These are phyloP conservation scores for Dugesia japonica DNA, from an alignment of 2,888 invertebrate species.

Conservation along the genomic window DNA sequence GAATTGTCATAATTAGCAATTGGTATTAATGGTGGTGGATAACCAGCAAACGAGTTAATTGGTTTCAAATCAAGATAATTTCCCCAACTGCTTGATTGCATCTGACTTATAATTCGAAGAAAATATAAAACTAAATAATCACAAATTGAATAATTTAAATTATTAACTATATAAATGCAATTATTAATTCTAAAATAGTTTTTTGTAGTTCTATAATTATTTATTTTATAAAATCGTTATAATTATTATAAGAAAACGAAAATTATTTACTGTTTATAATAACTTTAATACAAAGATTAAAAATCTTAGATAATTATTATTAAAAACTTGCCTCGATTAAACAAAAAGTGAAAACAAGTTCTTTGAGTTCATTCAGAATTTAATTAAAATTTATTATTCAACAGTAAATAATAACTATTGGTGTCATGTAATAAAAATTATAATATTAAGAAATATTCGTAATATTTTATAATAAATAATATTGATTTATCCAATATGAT, in stretches of 20 bases:
- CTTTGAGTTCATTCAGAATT: neutral
- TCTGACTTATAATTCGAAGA: neutral
- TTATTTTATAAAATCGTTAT: too few relatives aligned
- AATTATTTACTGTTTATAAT: constrained; percentile 16
- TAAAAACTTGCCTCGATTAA: neutral
- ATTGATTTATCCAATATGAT: too few relatives aligned
- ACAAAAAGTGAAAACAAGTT: neutral
- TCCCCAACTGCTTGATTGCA: constrained; percentile 1
- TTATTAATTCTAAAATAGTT: too few relatives aligned
- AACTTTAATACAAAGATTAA: constrained; percentile 12
- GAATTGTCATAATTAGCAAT: neutral
- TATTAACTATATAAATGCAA: too few relatives aligned
- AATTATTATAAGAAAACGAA: neutral
- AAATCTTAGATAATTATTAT: constrained; percentile 20
- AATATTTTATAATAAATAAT: too few relatives aligned
- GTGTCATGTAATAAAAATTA: too few relatives aligned
- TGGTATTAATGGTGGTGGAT: neutral
- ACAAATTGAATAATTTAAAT: too few relatives aligned
- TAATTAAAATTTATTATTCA: too few relatives aligned
- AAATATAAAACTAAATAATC: too few relatives aligned
- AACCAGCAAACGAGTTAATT: neutral
- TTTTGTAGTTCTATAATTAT: too few relatives aligned
- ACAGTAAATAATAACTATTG: too few relatives aligned
- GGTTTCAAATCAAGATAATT: neutral
- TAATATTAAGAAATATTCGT: too few relatives aligned